Evolutionary conservation across 2,797 vertebrate species (phyloP).

Genomic region (Leucoraja ocellata): DNA sequence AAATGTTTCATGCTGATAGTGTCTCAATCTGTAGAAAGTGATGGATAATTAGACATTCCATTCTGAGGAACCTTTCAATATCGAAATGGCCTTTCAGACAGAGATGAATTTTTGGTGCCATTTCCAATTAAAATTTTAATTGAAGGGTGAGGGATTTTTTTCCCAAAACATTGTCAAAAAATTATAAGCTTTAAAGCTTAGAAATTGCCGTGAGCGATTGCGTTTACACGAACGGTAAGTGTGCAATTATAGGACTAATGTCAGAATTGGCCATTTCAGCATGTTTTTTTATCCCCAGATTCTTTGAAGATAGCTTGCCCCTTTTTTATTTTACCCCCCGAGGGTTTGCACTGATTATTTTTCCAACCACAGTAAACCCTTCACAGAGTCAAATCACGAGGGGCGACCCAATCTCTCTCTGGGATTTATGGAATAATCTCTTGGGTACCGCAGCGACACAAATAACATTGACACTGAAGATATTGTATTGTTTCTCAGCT

Average conservation of each 20-base stretch:
- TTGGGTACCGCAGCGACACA: neutral
- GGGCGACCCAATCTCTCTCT: no score
- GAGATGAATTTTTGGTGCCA: slow-evolving; percentile 31
- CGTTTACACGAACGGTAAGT: slow-evolving; percentile 24
- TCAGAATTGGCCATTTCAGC: slow-evolving; percentile 13
- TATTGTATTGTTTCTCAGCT: neutral
- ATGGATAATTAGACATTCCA: slow-evolving; percentile 30
- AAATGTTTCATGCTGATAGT: neutral
- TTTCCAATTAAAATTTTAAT: slow-evolving; percentile 38
- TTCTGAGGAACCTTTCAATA: neutral
- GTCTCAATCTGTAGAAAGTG: slow-evolving; percentile 15
- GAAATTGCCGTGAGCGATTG: slow-evolving; percentile 9
- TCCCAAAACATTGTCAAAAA: slow-evolving; percentile 38
- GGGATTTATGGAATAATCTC: neutral
- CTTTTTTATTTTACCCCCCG: neutral
- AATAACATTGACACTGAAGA: neutral
- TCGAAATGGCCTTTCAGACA: slow-evolving; percentile 25
- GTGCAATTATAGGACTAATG: slow-evolving; percentile 29
- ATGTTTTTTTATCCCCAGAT: neutral
- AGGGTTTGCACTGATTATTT: neutral
- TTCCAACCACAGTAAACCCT: neutral
- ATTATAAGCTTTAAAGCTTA: slow-evolving; percentile 32
- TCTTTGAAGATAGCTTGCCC: neutral
- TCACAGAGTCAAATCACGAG: neutral
- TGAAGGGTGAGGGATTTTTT: slow-evolving; percentile 22